These are phyloP conservation scores for Chlorodrepanis virens DNA, from an alignment of 2,113 vertebrate species.

Conservation along the genomic window DNA sequence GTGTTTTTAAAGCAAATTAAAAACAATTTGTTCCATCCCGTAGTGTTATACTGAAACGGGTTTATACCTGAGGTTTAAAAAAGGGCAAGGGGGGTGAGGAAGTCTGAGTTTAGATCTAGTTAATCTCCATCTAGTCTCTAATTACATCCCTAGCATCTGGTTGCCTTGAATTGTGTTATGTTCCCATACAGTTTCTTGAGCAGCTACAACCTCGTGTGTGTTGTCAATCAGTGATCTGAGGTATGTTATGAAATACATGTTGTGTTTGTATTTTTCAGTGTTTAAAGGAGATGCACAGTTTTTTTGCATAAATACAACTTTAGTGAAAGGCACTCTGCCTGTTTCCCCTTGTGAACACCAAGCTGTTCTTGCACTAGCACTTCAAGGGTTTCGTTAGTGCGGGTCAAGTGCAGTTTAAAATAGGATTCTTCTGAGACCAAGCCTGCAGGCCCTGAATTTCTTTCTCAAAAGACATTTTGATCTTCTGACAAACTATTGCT, in stretches of 20 bases:
- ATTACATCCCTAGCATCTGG: background rate
- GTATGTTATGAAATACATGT: background rate
- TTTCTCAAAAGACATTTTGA: conserved; percentile 61
- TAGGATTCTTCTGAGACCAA: conserved; percentile 64
- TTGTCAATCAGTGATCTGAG: background rate
- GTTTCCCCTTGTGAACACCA: background rate
- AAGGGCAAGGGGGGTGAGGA: background rate
- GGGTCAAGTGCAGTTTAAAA: conserved; percentile 57
- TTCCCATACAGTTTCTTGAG: background rate
- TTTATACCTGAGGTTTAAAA: background rate
- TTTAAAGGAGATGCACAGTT: background rate
- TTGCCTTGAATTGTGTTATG: background rate
- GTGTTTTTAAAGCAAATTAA: background rate
- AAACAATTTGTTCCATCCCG: background rate
- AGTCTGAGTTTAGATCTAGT: background rate
- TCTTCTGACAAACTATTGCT: conserved; percentile 68
- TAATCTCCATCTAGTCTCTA: background rate
- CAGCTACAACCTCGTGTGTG: background rate
- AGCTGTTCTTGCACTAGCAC: background rate
- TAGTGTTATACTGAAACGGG: background rate
- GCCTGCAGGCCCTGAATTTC: conserved; percentile 58
- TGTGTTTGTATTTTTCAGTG: background rate
- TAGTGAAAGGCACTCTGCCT: background rate
- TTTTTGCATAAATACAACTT: background rate
- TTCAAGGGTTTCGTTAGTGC: conserved; percentile 21